Percentiles rank a stretch among this genome's conserved stretches.
Evolutionary conservation across 2,113 vertebrate genomes (phyloP).

Genomic region (Sarotherodon lohbergeri): DNA sequence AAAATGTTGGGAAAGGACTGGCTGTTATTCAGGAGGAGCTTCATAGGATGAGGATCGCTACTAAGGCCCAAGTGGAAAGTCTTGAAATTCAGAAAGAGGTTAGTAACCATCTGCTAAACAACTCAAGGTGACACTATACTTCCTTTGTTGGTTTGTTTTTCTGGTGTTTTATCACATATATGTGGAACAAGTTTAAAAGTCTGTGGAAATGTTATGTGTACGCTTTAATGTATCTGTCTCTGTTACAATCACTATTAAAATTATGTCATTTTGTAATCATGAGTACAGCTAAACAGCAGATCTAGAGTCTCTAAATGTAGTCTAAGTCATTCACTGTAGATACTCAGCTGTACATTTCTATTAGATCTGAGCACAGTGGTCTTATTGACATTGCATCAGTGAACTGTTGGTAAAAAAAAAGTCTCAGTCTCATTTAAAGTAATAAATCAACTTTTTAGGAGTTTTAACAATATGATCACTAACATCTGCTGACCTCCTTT

Average conservation of each 20-base stretch:
- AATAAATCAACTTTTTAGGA: background rate
- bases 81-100: conserved; percentile 70
- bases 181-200: background rate
- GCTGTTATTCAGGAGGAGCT: conserved; percentile 71
- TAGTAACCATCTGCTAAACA: background rate
- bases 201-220: background rate
- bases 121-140: accelerated
- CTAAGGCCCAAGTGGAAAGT: conserved; percentile 69
- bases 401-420: background rate
- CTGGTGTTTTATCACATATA: background rate
- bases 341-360: background rate
- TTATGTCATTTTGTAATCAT: background rate
- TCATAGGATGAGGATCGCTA: conserved; percentile 66
- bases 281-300: background rate
- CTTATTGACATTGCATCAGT: background rate
- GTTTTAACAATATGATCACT: background rate
- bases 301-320: background rate
- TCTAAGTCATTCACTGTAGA: background rate
- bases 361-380: background rate
- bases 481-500: background rate
- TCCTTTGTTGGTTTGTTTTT: background rate
- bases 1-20: conserved; percentile 67
- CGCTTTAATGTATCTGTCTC: accelerated
- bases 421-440: accelerated
- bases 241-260: background rate